phyloP scores from a whole-genome alignment of 2,797 vertebrate genomes.

The Corythornis leucogaster region DNA sequence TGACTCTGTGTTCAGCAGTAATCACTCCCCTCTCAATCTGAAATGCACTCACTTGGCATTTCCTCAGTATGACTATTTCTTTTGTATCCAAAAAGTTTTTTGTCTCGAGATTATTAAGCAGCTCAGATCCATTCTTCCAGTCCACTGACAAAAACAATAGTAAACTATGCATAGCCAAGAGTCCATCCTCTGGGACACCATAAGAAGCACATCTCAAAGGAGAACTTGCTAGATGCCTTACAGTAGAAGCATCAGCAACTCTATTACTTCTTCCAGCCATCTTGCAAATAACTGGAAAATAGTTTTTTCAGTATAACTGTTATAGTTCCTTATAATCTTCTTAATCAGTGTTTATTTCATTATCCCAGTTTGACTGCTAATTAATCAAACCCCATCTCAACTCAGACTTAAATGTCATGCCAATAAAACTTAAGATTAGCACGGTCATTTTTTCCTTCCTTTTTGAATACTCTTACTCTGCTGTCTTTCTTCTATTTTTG shows the following conservation, averaged over 20 bases:
- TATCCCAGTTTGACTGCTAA: background rate
- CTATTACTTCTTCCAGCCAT: background rate
- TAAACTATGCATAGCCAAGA: background rate
- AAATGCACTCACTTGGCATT: background rate
- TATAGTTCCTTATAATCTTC: background rate
- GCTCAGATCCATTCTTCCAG: background rate
- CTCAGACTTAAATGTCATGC: background rate
- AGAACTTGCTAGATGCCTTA: background rate
- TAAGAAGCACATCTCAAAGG: background rate
- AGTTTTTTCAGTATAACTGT: background rate
- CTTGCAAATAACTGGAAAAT: background rate
- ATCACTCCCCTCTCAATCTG: background rate
- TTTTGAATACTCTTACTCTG: background rate
- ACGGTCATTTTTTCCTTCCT: background rate
- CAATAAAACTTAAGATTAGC: background rate
- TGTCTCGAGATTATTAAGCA: background rate
- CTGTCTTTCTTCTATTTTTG: background rate
- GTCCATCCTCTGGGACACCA: rapidly evolving
- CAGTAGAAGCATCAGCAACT: background rate
- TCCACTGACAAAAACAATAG: rapidly evolving
- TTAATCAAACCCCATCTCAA: background rate
- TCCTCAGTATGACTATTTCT: background rate
- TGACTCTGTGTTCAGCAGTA: background rate
- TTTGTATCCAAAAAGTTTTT: background rate
- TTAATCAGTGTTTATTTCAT: background rate